Evolutionary conservation across 2,797 vertebrate genomes (phyloP).

Genomic region (Diglossa cyanea): DNA sequence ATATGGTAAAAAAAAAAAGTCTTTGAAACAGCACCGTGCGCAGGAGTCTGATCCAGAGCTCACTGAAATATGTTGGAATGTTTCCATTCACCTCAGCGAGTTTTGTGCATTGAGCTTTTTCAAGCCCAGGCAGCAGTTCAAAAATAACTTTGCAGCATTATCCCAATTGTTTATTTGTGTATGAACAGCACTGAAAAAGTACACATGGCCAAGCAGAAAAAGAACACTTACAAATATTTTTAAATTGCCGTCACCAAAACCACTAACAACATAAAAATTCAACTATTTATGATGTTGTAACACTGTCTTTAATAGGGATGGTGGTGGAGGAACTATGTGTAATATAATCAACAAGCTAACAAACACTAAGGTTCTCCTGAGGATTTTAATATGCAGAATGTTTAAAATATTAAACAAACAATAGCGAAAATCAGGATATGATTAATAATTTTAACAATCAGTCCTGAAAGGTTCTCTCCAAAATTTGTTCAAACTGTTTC

Average conservation of each 20-base stretch:
- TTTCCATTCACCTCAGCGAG: slow-evolving; percentile 23
- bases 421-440: background rate
- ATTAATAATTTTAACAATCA: slow-evolving; percentile 5
- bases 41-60: slow-evolving; percentile 16
- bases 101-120: slow-evolving; percentile 32
- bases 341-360: slow-evolving; percentile 17
- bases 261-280: slow-evolving; percentile 40
- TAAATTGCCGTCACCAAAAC: background rate
- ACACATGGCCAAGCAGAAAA: slow-evolving; percentile 39
- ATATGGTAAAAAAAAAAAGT: background rate
- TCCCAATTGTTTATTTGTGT: slow-evolving; percentile 39
- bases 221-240: slow-evolving; percentile 20
- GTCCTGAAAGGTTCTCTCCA: slow-evolving; percentile 2
- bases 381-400: slow-evolving; percentile 13
- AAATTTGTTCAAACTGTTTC: slow-evolving; percentile 20
- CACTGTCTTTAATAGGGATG: background rate
- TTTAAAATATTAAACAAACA: slow-evolving; percentile 50
- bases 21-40: background rate
- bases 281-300: slow-evolving; percentile 38
- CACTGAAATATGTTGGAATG: slow-evolving; percentile 39
- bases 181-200: background rate
- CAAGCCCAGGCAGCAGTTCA: slow-evolving; percentile 45
- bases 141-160: slow-evolving; percentile 47
- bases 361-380: background rate
- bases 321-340: background rate